These are phyloP conservation scores for Microtus oregoni DNA, from an alignment of 2,113 vertebrate species.

Conservation along the genomic window DNA sequence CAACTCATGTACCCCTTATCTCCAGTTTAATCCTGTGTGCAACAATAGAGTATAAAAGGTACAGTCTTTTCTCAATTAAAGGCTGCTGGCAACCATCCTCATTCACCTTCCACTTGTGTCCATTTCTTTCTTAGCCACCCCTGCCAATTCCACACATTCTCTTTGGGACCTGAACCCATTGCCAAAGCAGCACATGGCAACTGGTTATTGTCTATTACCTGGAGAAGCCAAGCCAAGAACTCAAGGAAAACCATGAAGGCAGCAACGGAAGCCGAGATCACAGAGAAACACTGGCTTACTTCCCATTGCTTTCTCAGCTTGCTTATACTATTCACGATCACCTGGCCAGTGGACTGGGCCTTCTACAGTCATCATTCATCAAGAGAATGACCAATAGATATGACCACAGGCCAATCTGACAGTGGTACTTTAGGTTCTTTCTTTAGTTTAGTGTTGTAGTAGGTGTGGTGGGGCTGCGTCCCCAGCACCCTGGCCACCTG, in stretches of 20 bases:
- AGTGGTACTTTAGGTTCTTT: not conserved
- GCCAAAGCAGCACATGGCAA: no score
- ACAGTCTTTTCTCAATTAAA: no score
- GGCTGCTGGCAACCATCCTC: no score
- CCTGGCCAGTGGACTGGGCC: not conserved
- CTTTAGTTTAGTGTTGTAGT: not conserved
- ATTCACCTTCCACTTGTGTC: no score
- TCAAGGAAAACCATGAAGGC: not conserved
- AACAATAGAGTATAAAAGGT: no score
- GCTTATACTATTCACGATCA: not conserved
- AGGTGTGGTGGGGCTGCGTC: no score
- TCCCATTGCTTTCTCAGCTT: not conserved
- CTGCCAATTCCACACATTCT: not conserved
- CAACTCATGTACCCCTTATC: no score
- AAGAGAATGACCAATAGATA: not conserved
- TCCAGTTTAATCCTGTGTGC: no score
- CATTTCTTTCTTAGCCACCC: fast-evolving
- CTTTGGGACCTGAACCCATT: not conserved
- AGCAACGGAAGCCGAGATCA: not conserved
- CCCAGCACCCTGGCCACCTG: no score
- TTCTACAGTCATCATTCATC: not conserved
- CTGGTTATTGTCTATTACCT: not conserved
- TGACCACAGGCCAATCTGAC: not conserved
- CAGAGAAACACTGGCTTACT: not conserved
- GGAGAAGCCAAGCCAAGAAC: not conserved